These are phyloP conservation scores for Drosophila mayri DNA, from an alignment of 1,140 invertebrate genomes.

Conservation along the genomic window DNA sequence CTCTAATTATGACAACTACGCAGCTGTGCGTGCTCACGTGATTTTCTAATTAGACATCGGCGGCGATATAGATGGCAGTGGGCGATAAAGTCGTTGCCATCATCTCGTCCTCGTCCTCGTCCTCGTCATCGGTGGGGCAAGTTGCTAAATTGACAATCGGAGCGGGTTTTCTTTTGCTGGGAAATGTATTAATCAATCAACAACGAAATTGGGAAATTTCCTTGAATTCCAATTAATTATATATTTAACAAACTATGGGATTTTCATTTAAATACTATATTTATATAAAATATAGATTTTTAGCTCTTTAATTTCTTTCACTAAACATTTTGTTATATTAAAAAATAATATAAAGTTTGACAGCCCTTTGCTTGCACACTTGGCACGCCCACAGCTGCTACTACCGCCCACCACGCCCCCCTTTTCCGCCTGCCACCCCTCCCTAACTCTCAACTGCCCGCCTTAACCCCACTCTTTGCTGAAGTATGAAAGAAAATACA, in stretches of 20 bases:
- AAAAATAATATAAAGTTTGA: slow-evolving; percentile 30
- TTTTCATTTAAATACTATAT: too few species aligned
- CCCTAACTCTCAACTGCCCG: slow-evolving; percentile 7
- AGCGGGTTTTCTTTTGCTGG: neutral
- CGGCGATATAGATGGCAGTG: slow-evolving; percentile 70
- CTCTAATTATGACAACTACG: slow-evolving; percentile 83
- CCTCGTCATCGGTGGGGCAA: slow-evolving; percentile 27
- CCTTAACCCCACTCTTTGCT: slow-evolving; percentile 4
- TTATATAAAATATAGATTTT: neutral
- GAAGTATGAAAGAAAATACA: neutral
- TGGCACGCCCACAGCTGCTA: slow-evolving; percentile 44
- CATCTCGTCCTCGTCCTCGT: slow-evolving; percentile 7
- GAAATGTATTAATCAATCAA: neutral
- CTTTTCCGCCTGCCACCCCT: slow-evolving; percentile 7
- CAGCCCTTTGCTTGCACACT: slow-evolving; percentile 45
- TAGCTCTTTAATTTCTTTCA: neutral
- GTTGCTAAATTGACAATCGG: slow-evolving; percentile 78
- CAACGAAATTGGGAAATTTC: too few species aligned
- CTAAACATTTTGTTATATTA: neutral
- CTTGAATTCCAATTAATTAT: too few species aligned
- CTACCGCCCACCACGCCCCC: slow-evolving; percentile 26
- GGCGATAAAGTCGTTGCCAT: slow-evolving; percentile 79
- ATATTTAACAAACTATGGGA: too few species aligned
- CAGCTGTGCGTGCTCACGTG: slow-evolving; percentile 81
- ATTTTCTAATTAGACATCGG: slow-evolving; percentile 77